Conservation (phyloP, 1,140 invertebrate species). For the Colletes gigas region DNA sequence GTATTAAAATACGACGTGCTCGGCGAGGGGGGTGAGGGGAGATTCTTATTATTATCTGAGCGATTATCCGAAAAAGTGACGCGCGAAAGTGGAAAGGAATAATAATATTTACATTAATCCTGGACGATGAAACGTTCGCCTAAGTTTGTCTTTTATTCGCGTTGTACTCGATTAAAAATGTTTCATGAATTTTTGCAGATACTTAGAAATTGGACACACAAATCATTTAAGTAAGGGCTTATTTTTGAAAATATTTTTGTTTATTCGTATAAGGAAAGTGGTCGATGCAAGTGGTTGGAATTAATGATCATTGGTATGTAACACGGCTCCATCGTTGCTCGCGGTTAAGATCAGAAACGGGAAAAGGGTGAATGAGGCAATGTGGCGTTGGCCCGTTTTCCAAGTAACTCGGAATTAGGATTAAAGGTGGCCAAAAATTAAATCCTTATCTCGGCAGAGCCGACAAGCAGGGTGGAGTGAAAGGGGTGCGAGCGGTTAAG, state of each 20-base stretch:
- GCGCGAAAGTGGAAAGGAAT: constrained; percentile 33
- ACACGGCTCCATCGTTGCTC: background rate
- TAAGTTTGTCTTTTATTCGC: background rate
- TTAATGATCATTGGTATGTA: constrained; percentile 8
- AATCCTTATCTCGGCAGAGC: constrained; percentile 75
- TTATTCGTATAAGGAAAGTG: background rate
- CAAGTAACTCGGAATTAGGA: constrained; percentile 74
- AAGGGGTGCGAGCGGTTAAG: constrained; percentile 62
- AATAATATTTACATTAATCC: constrained; percentile 53
- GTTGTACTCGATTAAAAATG: constrained; percentile 14
- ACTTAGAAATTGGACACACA: no score
- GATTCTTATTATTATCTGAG: constrained; percentile 49
- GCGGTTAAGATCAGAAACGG: constrained; percentile 18
- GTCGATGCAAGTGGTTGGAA: background rate
- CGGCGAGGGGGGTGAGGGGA: background rate
- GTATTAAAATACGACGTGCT: constrained; percentile 53
- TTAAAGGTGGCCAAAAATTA: constrained; percentile 79
- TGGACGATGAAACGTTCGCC: constrained; percentile 25
- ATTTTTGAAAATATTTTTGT: no score
- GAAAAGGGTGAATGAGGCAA: background rate
- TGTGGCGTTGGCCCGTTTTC: constrained; percentile 35
- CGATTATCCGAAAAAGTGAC: constrained; percentile 62
- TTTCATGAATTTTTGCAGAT: no score
- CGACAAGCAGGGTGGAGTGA: constrained; percentile 62
- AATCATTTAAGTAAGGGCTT: no score